Base-by-base conservation (phyloP, 2,797 vertebrate species). In the Manis pentadactyla region DNA sequence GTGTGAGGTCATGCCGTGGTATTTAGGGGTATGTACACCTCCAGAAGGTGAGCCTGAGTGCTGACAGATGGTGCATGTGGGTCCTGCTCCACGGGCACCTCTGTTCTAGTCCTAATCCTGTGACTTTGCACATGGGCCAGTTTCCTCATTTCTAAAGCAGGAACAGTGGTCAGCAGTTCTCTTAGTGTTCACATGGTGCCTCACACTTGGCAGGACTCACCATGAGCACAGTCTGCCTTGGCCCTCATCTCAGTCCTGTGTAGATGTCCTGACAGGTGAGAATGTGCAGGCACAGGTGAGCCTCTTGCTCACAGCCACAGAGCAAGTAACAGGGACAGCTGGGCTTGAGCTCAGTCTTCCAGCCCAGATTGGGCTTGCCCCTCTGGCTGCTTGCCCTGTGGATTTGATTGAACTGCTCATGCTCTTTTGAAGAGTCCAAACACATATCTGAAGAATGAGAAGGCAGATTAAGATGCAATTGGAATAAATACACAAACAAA, bases 201-300 rank as follows among this genome's bases (percentile, higher is more conserved):
- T 39, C 2, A 34, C 15, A 31, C 51, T 74, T 39, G 57, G 59
- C 21, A 39, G 25, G 14, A 0, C 8, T 12, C 49, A n/a, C 51
- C 7, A 4, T 25, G 3, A 34, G 14, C 11, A 31, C 4, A 27
- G 13, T 14, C 68, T 46, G 64, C 11, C 10, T 9, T 39, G 5
- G 9, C 46, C 7, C 34, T 66, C 4, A 1, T 2, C 19, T 9
- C 63, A 1, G 2, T 31, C 39, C n/a, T n/a, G 7, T 17, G 15
- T 5, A 8, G 53, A 3, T 5, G 17, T 57, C 29, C 9, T 55
- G 42, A 31, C 9, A 25, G 12, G 1, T 17, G 61, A 74, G 61
- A 15, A 15, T 15, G 21, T 5, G 4, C 10, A 46, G 46, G 46
- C 46, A 46, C 46, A 46, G 46, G 46, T 46, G 46, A 46, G 46